These are phyloP conservation scores for Setipinna tenuifilis DNA, from an alignment of 2,797 vertebrate species.

Conservation along the genomic window DNA sequence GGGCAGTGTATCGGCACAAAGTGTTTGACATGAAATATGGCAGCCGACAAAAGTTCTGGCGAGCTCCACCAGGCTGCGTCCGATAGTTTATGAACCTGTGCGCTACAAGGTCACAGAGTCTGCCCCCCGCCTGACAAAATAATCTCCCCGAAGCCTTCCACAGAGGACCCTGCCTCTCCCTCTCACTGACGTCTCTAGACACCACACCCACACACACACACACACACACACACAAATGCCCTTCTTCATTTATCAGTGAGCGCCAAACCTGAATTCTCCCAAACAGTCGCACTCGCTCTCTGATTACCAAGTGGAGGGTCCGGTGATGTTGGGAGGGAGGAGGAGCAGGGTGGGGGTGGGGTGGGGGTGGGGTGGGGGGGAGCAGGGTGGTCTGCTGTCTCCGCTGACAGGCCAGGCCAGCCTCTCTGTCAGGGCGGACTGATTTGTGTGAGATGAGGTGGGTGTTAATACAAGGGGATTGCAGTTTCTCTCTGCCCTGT, in stretches of 20 bases:
- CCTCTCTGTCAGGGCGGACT: neutral
- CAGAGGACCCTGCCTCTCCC: conserved; percentile 6
- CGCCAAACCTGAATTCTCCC: neutral
- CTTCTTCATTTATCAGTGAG: neutral
- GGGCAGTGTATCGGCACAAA: conserved; percentile 11
- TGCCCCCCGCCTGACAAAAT: conserved; percentile 1
- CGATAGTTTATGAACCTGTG: conserved; percentile 12
- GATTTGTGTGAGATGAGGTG: neutral
- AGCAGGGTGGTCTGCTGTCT: too few species aligned
- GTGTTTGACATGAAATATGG: conserved; percentile 13
- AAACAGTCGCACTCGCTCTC: neutral
- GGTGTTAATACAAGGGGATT: neutral
- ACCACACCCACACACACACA: neutral
- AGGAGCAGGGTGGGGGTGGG: too few species aligned
- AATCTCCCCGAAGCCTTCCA: neutral
- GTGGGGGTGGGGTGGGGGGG: too few species aligned
- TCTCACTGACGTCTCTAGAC: neutral
- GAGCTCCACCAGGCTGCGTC: conserved; percentile 13
- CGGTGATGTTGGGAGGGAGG: neutral
- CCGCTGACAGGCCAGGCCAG: too few species aligned
- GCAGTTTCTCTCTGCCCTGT: neutral
- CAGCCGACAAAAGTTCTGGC: neutral
- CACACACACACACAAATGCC: neutral
- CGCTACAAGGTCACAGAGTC: conserved; percentile 5
- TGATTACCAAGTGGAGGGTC: neutral